A percentile compares a stretch with the other conserved stretches of the same genome.
Conservation (phyloP, 2,113 vertebrate genomes). For the Strix aluco region DNA sequence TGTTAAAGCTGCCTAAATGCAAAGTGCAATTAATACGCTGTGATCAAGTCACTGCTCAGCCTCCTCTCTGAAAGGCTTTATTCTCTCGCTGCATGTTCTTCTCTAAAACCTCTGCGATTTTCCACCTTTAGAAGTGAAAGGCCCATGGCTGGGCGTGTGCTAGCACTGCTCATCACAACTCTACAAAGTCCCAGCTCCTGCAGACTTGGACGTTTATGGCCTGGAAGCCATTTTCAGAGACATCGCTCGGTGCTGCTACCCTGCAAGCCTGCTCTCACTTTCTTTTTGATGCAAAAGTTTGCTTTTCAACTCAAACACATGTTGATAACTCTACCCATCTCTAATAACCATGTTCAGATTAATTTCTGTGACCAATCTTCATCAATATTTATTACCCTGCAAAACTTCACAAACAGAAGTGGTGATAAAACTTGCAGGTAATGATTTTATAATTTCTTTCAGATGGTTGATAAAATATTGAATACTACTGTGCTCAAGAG, state of each 20-base stretch:
- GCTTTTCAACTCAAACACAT: neutral
- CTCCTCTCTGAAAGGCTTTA: neutral
- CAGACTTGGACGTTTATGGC: neutral
- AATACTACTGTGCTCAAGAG: neutral
- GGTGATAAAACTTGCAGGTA: slow-evolving; percentile 17
- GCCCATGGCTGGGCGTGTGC: rapidly evolving
- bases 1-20: neutral
- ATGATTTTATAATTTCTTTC: slow-evolving; percentile 47
- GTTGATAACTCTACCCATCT: neutral
- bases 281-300: neutral
- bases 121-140: neutral
- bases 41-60: neutral
- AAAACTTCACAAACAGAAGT: slow-evolving; percentile 1
- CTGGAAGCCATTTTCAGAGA: neutral
- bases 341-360: neutral
- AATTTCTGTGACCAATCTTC: neutral
- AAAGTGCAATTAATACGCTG: neutral
- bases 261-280: neutral
- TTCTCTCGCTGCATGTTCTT: neutral
- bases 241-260: neutral
- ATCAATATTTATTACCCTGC: slow-evolving; percentile 31
- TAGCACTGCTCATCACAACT: neutral
- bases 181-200: neutral
- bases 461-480: slow-evolving; percentile 42
- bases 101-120: neutral